These are phyloP conservation scores for Neodiprion virginianus DNA, from an alignment of 1,140 invertebrate genomes.

Conservation along the genomic window DNA sequence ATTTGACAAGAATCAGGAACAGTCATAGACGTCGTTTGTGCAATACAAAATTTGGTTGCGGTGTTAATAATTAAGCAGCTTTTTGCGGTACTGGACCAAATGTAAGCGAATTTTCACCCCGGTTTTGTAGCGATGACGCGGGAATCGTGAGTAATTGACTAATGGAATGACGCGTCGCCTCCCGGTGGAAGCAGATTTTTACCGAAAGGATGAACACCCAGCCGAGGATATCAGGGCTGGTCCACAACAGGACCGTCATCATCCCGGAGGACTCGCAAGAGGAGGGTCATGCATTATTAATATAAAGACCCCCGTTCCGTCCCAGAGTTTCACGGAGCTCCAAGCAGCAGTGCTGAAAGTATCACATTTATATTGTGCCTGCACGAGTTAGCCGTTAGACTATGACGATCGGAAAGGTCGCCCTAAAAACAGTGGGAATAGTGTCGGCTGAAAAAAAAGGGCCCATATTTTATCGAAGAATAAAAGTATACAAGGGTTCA, in stretches of 20 bases:
- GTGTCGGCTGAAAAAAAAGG: slow-evolving; percentile 7
- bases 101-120: not conserved
- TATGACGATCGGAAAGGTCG: slow-evolving; percentile 31
- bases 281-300: slow-evolving; percentile 46
- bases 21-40: not conserved
- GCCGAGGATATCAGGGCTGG: not conserved
- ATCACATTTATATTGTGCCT: slow-evolving; percentile 34
- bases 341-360: slow-evolving; percentile 49
- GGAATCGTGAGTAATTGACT: slow-evolving; percentile 39
- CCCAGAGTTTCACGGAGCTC: slow-evolving; percentile 19
- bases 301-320: slow-evolving; percentile 30
- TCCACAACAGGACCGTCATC: slow-evolving; percentile 10
- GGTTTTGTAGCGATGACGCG: slow-evolving; percentile 36
- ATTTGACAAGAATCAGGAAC: not conserved
- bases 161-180: slow-evolving; percentile 54
- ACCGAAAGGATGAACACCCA: not conserved
- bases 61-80: too few species aligned
- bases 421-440: slow-evolving; percentile 13
- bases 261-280: not conserved
- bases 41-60: not conserved
- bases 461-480: not conserved
- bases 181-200: slow-evolving; percentile 46
- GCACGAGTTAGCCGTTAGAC: slow-evolving; percentile 20
- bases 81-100: not conserved
- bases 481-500: not conserved